Base-by-base conservation (phyloP, 2,113 vertebrate species). In the Elgaria multicarinata region DNA sequence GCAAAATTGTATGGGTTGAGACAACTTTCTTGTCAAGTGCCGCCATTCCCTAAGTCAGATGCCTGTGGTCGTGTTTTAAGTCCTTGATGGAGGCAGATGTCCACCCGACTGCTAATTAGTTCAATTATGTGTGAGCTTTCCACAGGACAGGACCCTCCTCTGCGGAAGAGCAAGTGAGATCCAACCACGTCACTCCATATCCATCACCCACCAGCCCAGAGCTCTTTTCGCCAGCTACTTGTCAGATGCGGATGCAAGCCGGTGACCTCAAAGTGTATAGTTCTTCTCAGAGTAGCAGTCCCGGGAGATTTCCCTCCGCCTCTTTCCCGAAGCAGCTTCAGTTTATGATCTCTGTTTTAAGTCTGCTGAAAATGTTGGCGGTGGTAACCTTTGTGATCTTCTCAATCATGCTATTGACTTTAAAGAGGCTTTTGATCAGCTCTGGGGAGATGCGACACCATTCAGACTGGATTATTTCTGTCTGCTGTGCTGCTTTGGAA, bases 181-280 rank as follows among this genome's bases (percentile, higher is more conserved):
- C 62, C 14, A 13, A 46, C 0, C 0, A 36, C 33, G 1, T 62
- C 64, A 5, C 13, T 78, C 84, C 36, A 0, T 2, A 8, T 39
- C 10, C 3, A 55, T 84, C 75, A 74, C 24, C 42, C 39, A 5
- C 4, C 0, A 7, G n/a, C 69, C 31, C 0, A 24, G 0, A 14
- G 81, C 18, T 14, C 0, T 33, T 42, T 64, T 72, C 26, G 46
- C 0, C 83, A 58, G 0, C 55, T 46, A 28, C 69, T 87, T 8
- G 2, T 66, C 28, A 28, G 33, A 36, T 0, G 0, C 1, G 4
- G 33, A 0, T 0, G 26, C 31, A 36, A 44, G 66, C 12, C 13
- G 44, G 50, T 76, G 58, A 80, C 9, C 18, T 69, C 78, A 67
- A 10, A 0, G 0, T 18, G 4, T 20, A 33, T 20, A 74, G 92